Conservation (phyloP, 2,888 invertebrate genomes). For the Lobophora halterata region DNA sequence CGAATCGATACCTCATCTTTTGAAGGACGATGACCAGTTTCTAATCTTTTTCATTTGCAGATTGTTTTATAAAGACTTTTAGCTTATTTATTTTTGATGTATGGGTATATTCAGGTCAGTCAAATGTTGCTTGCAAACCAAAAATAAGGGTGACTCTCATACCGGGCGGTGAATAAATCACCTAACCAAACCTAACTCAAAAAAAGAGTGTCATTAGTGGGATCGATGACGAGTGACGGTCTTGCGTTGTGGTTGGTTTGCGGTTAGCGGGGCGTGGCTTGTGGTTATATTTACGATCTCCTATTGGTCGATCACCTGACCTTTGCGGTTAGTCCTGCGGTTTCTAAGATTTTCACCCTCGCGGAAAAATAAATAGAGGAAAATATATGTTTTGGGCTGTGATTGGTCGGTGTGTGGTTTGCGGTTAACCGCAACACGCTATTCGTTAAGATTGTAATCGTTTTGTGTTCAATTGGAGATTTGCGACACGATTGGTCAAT, state of each 20-base stretch:
- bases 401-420: constrained; percentile 70
- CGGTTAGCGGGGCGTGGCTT: constrained; percentile 83
- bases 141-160: constrained; percentile 13
- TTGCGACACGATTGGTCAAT: constrained; percentile 58
- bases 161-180: constrained; percentile 32
- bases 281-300: constrained; percentile 80
- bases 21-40: constrained; percentile 34
- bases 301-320: constrained; percentile 82
- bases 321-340: constrained; percentile 82
- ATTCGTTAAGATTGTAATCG: constrained; percentile 78
- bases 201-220: constrained; percentile 62
- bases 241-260: constrained; percentile 83
- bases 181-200: constrained; percentile 30
- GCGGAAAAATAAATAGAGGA: constrained; percentile 77
- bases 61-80: neutral
- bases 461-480: constrained; percentile 54
- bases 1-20: constrained; percentile 78
- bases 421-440: constrained; percentile 75
- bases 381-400: constrained; percentile 62
- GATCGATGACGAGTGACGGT: constrained; percentile 72
- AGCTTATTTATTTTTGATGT: constrained; percentile 1
- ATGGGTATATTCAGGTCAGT: constrained; percentile 1
- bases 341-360: constrained; percentile 81
- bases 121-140: neutral
- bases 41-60: constrained; percentile 14